phyloP scores from a whole-genome alignment of 2,888 invertebrate genomes.

The Campaea margaritaria region DNA sequence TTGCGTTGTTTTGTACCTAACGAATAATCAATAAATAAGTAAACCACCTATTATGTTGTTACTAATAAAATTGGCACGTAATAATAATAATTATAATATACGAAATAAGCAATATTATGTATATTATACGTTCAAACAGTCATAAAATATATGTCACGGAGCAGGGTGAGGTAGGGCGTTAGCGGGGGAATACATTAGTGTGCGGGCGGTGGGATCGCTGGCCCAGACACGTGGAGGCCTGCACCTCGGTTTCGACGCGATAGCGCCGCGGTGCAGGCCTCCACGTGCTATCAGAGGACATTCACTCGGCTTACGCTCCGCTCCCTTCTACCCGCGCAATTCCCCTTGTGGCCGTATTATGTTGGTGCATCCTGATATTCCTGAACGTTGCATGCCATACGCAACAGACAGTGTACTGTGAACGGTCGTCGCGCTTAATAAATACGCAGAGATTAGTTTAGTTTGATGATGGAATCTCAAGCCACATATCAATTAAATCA shows the following conservation, averaged over 20 bases:
- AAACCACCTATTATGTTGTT: no score
- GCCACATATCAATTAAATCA: slow-evolving; percentile 57
- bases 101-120: slow-evolving; percentile 2
- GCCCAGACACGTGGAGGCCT: slow-evolving; percentile 82
- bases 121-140: slow-evolving; percentile 7
- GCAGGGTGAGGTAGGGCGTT: slow-evolving; percentile 46
- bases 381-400: slow-evolving; percentile 77
- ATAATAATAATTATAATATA: background rate
- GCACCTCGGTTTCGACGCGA: slow-evolving; percentile 72
- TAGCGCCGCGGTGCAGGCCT: slow-evolving; percentile 79
- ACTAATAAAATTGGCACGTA: no score
- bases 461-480: slow-evolving; percentile 56
- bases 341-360: slow-evolving; percentile 67
- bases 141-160: slow-evolving; percentile 31
- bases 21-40: no score
- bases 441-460: slow-evolving; percentile 43
- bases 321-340: slow-evolving; percentile 58
- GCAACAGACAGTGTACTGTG: slow-evolving; percentile 77
- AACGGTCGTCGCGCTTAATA: slow-evolving; percentile 64
- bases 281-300: slow-evolving; percentile 78
- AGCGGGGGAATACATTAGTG: slow-evolving; percentile 52
- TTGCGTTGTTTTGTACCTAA: no score
- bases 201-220: slow-evolving; percentile 64
- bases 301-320: slow-evolving; percentile 66
- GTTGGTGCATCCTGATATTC: slow-evolving; percentile 80